Conservation (phyloP, 2,797 vertebrate genomes). For the Bradypodion pumilum region DNA sequence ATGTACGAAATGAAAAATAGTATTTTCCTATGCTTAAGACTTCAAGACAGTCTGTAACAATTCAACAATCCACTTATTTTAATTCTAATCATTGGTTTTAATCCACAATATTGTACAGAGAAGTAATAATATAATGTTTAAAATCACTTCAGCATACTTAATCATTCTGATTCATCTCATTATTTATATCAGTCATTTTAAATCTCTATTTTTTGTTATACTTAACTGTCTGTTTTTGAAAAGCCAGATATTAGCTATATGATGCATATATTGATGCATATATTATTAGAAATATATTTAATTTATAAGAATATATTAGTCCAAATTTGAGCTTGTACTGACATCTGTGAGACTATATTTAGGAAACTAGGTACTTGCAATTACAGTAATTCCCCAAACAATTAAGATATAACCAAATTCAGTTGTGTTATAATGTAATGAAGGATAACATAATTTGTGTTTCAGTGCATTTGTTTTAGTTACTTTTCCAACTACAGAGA, state of each 20-base stretch:
- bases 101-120: conserved; percentile 23
- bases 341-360: not conserved
- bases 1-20: not conserved
- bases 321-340: not conserved
- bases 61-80: conserved; percentile 17
- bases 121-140: conserved; percentile 23
- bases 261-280: too few relatives aligned
- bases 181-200: conserved; percentile 11
- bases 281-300: not conserved
- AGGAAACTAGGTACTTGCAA: not conserved
- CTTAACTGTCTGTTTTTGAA: not conserved
- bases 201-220: conserved; percentile 19
- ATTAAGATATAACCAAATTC: not conserved
- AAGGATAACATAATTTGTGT: not conserved
- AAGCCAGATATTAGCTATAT: not conserved
- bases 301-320: not conserved
- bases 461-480: not conserved
- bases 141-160: conserved; percentile 5
- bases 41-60: conserved; percentile 7
- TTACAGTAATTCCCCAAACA: not conserved
- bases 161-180: conserved; percentile 15
- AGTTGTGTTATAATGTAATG: not conserved
- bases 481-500: not conserved
- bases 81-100: conserved; percentile 8
- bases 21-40: not conserved